Percentiles rank a stretch among this genome's conserved stretches.
phyloP scores from a whole-genome alignment of 2,113 vertebrate species.

The Etheostoma spectabile region DNA sequence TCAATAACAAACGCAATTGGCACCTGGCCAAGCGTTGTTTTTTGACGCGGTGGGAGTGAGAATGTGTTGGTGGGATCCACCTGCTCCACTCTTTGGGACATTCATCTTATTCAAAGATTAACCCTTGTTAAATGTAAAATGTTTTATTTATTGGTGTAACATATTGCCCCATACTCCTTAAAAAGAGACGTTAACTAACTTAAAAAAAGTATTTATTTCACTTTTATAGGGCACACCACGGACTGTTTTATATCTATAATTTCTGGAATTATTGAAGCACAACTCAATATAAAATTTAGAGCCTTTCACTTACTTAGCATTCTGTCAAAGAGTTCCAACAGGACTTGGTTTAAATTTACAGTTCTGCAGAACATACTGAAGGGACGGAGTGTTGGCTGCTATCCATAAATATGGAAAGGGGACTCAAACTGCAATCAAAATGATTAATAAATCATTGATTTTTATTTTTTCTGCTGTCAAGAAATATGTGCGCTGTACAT shows the following conservation, averaged over 20 bases:
- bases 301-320: slow-evolving; percentile 58
- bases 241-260: slow-evolving; percentile 22
- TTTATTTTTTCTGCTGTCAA: slow-evolving; percentile 50
- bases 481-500: slow-evolving; percentile 40
- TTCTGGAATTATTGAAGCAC: slow-evolving; percentile 25
- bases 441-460: slow-evolving; percentile 66
- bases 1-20: too few species aligned
- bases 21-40: too few species aligned
- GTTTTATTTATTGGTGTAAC: too few species aligned
- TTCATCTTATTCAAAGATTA: too few species aligned
- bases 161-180: neutral
- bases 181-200: neutral
- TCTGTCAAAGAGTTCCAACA: slow-evolving; percentile 54
- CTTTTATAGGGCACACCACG: neutral
- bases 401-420: slow-evolving; percentile 67
- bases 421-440: slow-evolving; percentile 71
- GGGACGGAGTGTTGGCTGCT: slow-evolving; percentile 55
- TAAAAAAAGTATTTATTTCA: neutral
- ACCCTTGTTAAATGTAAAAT: too few species aligned
- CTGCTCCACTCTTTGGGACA: too few species aligned
- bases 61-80: too few species aligned
- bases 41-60: too few species aligned
- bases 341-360: slow-evolving; percentile 64
- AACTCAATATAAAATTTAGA: slow-evolving; percentile 38
- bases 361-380: slow-evolving; percentile 51